phyloP scores from a whole-genome alignment of 2,888 invertebrate species.

The Patella depressa region DNA sequence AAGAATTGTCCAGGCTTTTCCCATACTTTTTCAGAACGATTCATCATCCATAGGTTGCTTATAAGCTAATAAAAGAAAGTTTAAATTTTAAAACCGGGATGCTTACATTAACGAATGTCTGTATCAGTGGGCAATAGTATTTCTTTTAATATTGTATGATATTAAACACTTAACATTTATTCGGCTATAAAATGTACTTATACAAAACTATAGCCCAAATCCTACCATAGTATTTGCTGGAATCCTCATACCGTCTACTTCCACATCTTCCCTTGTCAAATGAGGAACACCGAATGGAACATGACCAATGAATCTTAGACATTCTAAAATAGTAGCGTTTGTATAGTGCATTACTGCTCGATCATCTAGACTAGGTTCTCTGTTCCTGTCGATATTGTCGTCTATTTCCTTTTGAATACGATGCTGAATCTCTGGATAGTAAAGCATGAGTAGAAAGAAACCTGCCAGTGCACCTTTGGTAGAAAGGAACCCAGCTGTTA shows the following conservation, averaged over 20 bases:
- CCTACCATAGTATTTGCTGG: background rate
- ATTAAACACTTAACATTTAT: no score
- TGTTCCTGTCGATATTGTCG: background rate
- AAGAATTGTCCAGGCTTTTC: conserved; percentile 47
- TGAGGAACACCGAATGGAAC: background rate
- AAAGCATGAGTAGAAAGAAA: background rate
- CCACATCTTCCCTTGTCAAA: background rate
- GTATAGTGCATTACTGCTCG: background rate
- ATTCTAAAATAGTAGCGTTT: background rate
- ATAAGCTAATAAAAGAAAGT: no score
- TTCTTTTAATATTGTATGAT: no score
- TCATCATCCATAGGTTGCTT: background rate
- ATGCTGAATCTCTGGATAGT: background rate
- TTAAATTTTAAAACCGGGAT: no score
- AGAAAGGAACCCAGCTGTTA: background rate
- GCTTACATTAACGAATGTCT: no score
- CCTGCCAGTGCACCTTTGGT: background rate
- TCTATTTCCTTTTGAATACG: background rate
- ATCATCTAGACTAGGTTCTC: background rate
- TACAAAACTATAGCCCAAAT: no score
- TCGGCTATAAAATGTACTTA: no score
- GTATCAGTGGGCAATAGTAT: no score
- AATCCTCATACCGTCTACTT: background rate
- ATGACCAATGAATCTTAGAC: background rate
- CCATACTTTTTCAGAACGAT: conserved; percentile 30